phyloP scores from a whole-genome alignment of 2,113 vertebrate species.

The Ursus arctos region DNA sequence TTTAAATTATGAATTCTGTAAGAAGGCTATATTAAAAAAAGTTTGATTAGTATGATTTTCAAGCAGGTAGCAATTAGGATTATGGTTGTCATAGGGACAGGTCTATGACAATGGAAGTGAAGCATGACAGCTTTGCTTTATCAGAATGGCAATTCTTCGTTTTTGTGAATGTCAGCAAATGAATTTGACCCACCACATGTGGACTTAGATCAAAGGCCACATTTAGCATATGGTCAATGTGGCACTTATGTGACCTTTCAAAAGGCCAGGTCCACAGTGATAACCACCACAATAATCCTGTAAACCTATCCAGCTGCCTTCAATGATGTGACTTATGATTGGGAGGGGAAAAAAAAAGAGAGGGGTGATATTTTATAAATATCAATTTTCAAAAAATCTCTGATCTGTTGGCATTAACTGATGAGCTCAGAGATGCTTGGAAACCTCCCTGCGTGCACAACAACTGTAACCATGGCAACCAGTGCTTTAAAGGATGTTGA shows the following conservation, averaged over 20 bases:
- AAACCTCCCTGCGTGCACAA: conserved; percentile 67
- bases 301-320: conserved; percentile 65
- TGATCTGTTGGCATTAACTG: conserved; percentile 64
- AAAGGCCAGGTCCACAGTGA: conserved; percentile 42
- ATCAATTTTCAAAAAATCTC: conserved; percentile 75
- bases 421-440: conserved; percentile 64
- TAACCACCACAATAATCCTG: background rate
- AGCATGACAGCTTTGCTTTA: background rate
- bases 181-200: background rate
- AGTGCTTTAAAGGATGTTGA: conserved; percentile 66
- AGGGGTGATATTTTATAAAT: conserved; percentile 75
- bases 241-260: background rate
- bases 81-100: conserved; percentile 15
- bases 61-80: background rate
- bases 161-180: conserved; percentile 63
- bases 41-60: background rate
- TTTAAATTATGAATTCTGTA: conserved; percentile 6
- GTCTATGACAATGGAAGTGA: background rate
- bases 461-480: conserved; percentile 77
- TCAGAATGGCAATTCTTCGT: background rate
- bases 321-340: conserved; percentile 68
- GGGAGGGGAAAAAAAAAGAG: background rate
- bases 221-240: background rate
- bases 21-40: background rate
- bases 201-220: conserved; percentile 31